A percentile compares a stretch with the other conserved stretches of the same genome.
Conservation (phyloP, 2,888 invertebrate species). For the Smittia sp. region DNA sequence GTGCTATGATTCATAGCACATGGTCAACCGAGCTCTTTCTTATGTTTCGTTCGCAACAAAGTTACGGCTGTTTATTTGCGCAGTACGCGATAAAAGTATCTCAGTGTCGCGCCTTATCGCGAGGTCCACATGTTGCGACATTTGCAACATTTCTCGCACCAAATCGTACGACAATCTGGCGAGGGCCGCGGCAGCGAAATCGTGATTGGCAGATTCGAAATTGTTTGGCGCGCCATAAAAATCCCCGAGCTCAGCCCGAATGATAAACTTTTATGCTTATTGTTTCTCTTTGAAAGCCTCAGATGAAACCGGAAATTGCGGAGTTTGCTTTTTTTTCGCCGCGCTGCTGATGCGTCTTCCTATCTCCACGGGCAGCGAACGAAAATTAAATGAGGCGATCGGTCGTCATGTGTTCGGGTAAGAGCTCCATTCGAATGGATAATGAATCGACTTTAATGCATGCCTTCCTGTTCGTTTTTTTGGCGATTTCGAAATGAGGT, state of each 20-base stretch:
- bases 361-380: not conserved
- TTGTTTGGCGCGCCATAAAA: not conserved
- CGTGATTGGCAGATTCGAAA: constrained; percentile 3
- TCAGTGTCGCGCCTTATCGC: constrained; percentile 28
- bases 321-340: not conserved
- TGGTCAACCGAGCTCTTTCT: not conserved
- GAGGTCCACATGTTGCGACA: not conserved
- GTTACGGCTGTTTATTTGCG: not conserved
- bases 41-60: not conserved
- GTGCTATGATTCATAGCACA: constrained; percentile 15
- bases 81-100: not conserved
- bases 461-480: constrained; percentile 31
- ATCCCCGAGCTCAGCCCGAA: not conserved
- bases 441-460: constrained; percentile 31
- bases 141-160: not conserved
- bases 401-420: no score
- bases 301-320: constrained; percentile 16
- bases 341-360: not conserved
- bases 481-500: not conserved
- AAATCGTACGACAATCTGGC: not conserved
- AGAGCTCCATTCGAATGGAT: not conserved
- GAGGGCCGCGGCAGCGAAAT: not conserved
- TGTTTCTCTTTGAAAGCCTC: not conserved
- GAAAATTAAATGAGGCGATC: not conserved
- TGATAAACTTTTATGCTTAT: not conserved